Evolutionary conservation across 1,140 invertebrate species (phyloP).

Genomic region (Neodiprion fabricii): DNA sequence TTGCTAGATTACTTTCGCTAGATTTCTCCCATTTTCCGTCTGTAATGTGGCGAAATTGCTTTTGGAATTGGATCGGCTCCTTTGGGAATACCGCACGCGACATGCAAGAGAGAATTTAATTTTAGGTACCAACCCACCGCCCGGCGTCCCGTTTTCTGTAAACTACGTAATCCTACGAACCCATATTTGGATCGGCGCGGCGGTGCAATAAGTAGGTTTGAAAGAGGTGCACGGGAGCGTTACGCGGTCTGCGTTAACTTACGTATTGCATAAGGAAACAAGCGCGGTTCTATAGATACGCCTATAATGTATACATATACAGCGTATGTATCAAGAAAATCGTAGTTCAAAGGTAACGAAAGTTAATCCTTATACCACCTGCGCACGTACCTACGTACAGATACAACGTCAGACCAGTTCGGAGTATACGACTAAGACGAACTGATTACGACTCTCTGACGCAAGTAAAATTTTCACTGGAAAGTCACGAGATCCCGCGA

Average conservation of each 20-base stretch:
- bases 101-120: neutral
- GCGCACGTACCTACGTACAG: neutral
- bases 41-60: constrained; percentile 45
- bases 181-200: neutral
- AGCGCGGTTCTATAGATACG: neutral
- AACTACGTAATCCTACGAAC: constrained; percentile 19
- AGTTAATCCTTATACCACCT: constrained; percentile 4
- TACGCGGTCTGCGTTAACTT: neutral
- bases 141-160: constrained; percentile 22
- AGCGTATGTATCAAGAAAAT: neutral
- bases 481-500: neutral
- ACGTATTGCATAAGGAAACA: neutral
- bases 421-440: neutral
- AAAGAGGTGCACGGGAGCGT: neutral
- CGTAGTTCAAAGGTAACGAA: constrained; percentile 7
- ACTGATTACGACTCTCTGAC: constrained; percentile 1
- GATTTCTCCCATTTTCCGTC: constrained; percentile 57
- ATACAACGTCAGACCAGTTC: neutral
- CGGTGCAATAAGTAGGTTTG: neutral
- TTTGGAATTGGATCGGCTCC: constrained; percentile 47
- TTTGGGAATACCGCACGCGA: constrained; percentile 12
- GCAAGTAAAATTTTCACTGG: constrained; percentile 2
- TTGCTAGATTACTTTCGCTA: constrained; percentile 45
- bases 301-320: neutral
- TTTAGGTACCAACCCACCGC: neutral